Base-by-base conservation (phyloP, 1,140 invertebrate species). In the Tetranychus cinnabarinus region DNA sequence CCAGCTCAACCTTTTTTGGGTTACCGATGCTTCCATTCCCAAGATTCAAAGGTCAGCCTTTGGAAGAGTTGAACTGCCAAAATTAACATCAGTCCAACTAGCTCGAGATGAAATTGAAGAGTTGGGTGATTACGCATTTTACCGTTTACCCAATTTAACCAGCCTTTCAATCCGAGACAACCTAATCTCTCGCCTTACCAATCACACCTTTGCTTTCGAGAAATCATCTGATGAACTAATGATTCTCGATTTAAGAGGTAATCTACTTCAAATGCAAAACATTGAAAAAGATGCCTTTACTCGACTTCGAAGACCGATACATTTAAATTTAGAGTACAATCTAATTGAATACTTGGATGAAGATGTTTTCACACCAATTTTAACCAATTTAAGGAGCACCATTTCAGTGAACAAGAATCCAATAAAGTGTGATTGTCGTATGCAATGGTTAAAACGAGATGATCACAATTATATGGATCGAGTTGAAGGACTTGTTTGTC, bases 61-160 rank as follows among this genome's bases (percentile, higher is more conserved):
- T 37, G 59, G 59, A 3, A 46, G 59, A n/a, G 31, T 33, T 35
- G 59, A 60, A 34, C 46, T 60, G 33, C 46, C 47, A 5, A 50
- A 35, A 12, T 33, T 60, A 10, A 60, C 15, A 37, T 15, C 33
- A 8, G n/a, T 60, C 6, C 8, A 60, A 12, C 31, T 60, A 33
- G 33, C 59, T 34, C 23, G 48, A 60, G 46, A 60, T 42, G 50
- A 60, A 36, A 60, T 60, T 35, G 46, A 60, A 12, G 33, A 54
- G 2, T 10, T 60, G n/a, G 59, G 59, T 37, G 59, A 60, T 50
- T 60, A 60, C 52, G 59, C 47, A 4, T 60, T 60, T 33, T 60
- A 60, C 46, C 46, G 59, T 5, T 35, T 60, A 13, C 59, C 59
- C n/a, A 60, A 60, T 60, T n/a, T 60, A 33, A 60, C 59, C 23